These are phyloP conservation scores for Rotaria socialis DNA, from an alignment of 2,888 invertebrate species.

Conservation along the genomic window DNA sequence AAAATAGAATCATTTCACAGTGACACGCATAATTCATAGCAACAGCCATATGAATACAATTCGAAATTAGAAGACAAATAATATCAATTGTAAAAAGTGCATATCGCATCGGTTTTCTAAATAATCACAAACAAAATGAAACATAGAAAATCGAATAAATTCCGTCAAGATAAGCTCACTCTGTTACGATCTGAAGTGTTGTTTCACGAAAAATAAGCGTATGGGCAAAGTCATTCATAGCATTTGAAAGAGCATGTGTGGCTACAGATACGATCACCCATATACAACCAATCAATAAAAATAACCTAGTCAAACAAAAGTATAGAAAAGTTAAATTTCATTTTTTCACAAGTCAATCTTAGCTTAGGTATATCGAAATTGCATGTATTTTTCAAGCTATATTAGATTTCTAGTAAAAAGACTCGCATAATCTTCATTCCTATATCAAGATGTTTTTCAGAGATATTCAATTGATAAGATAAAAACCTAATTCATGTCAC, in stretches of 20 bases:
- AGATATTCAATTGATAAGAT: too few species aligned
- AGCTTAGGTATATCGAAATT: too few species aligned
- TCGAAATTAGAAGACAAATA: conserved; percentile 52
- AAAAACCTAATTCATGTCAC: too few species aligned
- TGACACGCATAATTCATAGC: conserved; percentile 58
- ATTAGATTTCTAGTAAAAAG: too few species aligned
- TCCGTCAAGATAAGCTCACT: background rate
- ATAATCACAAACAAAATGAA: background rate
- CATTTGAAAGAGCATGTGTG: conserved; percentile 3
- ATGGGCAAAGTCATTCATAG: conserved; percentile 5
- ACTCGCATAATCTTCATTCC: too few species aligned
- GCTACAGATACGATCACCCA: background rate
- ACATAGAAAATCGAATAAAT: background rate
- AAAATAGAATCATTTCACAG: conserved; percentile 58
- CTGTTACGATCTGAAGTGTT: background rate
- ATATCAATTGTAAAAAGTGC: conserved; percentile 52
- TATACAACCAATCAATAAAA: background rate
- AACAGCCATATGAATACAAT: conserved; percentile 57
- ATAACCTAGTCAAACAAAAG: background rate
- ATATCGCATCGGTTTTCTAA: conserved; percentile 49
- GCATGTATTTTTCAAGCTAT: too few species aligned
- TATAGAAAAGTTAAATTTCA: background rate
- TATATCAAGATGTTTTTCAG: too few species aligned
- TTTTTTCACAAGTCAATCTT: too few species aligned
- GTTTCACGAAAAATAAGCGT: background rate